Conservation (phyloP, 2,797 vertebrate genomes). For the Nyctalus aviator region DNA sequence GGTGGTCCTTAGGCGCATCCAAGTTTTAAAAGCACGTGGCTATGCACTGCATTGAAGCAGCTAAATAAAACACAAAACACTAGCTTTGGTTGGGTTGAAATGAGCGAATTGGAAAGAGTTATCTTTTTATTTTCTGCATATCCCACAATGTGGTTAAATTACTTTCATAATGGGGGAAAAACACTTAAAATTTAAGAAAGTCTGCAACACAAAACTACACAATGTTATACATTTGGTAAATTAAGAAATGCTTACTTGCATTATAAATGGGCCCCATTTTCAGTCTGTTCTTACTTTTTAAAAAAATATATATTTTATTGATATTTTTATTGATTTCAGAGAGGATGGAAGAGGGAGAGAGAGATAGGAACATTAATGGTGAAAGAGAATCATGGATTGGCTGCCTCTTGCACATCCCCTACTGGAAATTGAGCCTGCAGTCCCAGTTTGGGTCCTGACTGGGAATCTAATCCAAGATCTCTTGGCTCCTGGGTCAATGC, state of each 20-base stretch:
- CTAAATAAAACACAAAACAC: not conserved
- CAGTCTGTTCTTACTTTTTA: slow-evolving; percentile 45
- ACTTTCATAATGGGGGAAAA: slow-evolving; percentile 52
- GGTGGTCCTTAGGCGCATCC: not conserved
- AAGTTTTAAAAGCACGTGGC: not conserved
- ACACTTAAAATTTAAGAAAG: slow-evolving; percentile 47
- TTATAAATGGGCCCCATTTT: slow-evolving; percentile 49
- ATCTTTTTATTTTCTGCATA: not conserved
- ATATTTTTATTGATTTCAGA: no score
- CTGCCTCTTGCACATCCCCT: no score
- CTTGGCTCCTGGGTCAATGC: no score
- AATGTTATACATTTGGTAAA: slow-evolving; percentile 53
- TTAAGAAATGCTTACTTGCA: slow-evolving; percentile 57
- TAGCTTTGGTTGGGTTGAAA: not conserved
- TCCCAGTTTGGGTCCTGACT: no score
- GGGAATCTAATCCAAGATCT: no score
- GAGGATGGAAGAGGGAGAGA: no score
- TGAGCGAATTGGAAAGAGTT: slow-evolving; percentile 26
- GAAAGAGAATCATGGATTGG: no score
- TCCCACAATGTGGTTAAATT: slow-evolving; percentile 38
- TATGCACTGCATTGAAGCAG: not conserved
- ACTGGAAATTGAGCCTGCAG: no score
- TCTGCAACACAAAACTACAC: not conserved
- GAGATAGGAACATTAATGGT: no score
- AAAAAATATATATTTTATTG: no score